phyloP scores from a whole-genome alignment of 2,797 vertebrate species.

The Yasuhikotakia modesta region DNA sequence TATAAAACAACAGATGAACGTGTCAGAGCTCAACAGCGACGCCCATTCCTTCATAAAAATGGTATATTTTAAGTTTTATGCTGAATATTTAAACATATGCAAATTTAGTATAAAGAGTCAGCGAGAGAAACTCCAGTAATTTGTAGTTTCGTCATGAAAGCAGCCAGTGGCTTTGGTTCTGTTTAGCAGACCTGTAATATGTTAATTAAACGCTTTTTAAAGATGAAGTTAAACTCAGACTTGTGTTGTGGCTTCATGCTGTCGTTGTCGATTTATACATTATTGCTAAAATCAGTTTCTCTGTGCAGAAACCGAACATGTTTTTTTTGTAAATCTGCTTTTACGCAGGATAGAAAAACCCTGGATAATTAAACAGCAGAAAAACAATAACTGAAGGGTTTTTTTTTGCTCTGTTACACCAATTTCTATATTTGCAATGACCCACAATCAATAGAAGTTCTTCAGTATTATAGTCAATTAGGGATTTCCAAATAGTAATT shows the following conservation, averaged over 20 bases:
- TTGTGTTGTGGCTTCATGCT: background rate
- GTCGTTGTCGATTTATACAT: background rate
- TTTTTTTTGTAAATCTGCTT: background rate
- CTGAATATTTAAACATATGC: background rate
- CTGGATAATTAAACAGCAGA: conserved; percentile 63
- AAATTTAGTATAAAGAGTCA: too few species aligned
- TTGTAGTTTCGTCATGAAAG: too few species aligned
- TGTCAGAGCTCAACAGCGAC: conserved; percentile 55
- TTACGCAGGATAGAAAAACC: conserved; percentile 51
- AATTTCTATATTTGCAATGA: conserved; percentile 71
- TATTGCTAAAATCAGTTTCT: background rate
- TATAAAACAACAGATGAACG: conserved; percentile 69
- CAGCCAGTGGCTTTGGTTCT: too few species aligned
- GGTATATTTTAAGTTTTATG: background rate
- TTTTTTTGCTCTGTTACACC: conserved; percentile 49
- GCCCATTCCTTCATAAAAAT: background rate
- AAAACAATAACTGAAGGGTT: conserved; percentile 54
- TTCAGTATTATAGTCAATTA: conserved; percentile 72
- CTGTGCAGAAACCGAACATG: background rate
- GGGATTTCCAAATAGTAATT: conserved; percentile 73
- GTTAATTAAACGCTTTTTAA: too few species aligned
- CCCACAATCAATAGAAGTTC: conserved; percentile 66
- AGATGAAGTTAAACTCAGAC: background rate
- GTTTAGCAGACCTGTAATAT: too few species aligned
- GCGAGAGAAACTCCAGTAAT: too few species aligned